These are phyloP conservation scores for Drosophila grimshawi DNA, from an alignment of 1,140 invertebrate species.

Conservation along the genomic window DNA sequence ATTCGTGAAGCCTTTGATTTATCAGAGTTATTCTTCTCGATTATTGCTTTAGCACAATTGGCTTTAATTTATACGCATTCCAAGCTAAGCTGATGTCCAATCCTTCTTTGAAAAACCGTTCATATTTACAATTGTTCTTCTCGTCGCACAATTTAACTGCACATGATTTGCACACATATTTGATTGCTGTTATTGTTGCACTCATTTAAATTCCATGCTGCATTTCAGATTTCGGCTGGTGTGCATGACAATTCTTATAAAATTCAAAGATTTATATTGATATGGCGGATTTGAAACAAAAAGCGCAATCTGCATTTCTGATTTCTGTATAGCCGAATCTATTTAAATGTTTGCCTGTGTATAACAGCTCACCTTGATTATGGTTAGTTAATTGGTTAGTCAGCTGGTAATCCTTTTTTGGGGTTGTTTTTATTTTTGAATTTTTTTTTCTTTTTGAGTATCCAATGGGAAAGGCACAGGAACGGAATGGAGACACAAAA, in stretches of 20 bases:
- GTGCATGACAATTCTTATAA: constrained; percentile 2
- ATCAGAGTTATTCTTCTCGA: constrained; percentile 7
- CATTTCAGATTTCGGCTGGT: constrained; percentile 3
- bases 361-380: constrained; percentile 40
- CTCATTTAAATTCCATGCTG: constrained; percentile 70
- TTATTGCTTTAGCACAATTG: constrained; percentile 3
- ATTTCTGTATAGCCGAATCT: neutral
- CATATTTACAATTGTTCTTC: constrained; percentile 33
- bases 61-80: constrained; percentile 1
- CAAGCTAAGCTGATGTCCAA: neutral
- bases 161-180: constrained; percentile 43
- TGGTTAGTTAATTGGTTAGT: constrained; percentile 46
- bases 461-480: constrained; percentile 55
- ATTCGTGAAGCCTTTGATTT: neutral
- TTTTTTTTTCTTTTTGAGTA: constrained; percentile 30
- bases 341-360: constrained; percentile 1
- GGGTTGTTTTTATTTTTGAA: constrained; percentile 25
- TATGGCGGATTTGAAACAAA: constrained; percentile 14
- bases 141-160: constrained; percentile 48
- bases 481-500: constrained; percentile 26
- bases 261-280: constrained; percentile 22
- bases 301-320: neutral
- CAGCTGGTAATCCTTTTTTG: constrained; percentile 54
- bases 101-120: neutral
- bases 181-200: constrained; percentile 39